Percentiles rank a stretch among this genome's conserved stretches.
phyloP scores from a whole-genome alignment of 2,888 invertebrate genomes.

The Harmothoe impar region DNA sequence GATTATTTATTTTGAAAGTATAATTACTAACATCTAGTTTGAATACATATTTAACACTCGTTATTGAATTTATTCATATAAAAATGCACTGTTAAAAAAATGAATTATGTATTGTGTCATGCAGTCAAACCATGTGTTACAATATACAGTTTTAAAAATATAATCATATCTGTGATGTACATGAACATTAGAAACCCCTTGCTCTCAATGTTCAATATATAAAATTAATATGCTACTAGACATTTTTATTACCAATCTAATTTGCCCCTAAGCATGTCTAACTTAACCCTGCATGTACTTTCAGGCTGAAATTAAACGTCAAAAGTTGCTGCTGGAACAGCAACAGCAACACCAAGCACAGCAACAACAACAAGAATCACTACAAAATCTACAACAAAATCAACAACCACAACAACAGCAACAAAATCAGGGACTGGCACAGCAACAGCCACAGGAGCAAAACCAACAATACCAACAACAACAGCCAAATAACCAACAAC shows the following conservation, averaged over 20 bases:
- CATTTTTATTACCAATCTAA: background rate
- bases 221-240: too few relatives aligned
- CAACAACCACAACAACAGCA: background rate
- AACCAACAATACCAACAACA: background rate
- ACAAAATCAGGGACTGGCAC: background rate
- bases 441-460: conserved; percentile 44
- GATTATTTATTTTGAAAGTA: too few relatives aligned
- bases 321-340: conserved; percentile 42
- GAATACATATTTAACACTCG: too few relatives aligned
- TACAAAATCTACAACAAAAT: background rate
- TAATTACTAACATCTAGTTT: too few relatives aligned
- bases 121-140: too few relatives aligned
- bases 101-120: too few relatives aligned
- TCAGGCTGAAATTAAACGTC: conserved; percentile 46
- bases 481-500: conserved; percentile 21
- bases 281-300: conserved; percentile 29
- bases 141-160: too few relatives aligned
- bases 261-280: conserved; percentile 3
- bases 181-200: too few relatives aligned
- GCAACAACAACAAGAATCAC: conserved; percentile 26
- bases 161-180: too few relatives aligned
- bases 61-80: too few relatives aligned
- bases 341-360: conserved; percentile 45
- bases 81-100: too few relatives aligned
- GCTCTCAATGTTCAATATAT: too few relatives aligned